These are phyloP conservation scores for Pantherophis alleghaniensis DNA, from an alignment of 2,797 vertebrate species.

Conservation along the genomic window DNA sequence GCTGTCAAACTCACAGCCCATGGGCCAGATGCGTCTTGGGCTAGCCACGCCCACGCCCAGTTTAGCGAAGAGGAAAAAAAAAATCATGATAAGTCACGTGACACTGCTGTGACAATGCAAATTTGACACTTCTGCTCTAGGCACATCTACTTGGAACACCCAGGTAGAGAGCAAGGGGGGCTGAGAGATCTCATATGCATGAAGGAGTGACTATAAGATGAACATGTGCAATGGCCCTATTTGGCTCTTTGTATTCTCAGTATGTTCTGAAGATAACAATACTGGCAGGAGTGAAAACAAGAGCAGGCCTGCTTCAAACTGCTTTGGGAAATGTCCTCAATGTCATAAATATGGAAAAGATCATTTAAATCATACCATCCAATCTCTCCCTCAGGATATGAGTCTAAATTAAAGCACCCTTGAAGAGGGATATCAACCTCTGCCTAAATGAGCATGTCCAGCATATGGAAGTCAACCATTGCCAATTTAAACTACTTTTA, in stretches of 20 bases:
- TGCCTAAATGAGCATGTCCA: neutral
- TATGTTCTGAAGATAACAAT: neutral
- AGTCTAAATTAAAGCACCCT: neutral
- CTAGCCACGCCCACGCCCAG: no score
- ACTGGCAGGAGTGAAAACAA: neutral
- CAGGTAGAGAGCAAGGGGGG: neutral
- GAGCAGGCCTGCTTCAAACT: neutral
- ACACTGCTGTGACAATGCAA: no score
- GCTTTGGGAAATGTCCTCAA: neutral
- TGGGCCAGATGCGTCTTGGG: no score
- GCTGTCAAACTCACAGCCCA: no score
- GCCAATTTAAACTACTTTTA: no score
- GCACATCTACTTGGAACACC: neutral
- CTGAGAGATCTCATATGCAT: neutral
- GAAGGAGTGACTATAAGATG: neutral
- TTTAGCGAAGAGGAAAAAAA: no score
- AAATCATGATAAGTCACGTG: rapidly evolving
- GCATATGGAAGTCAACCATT: neutral
- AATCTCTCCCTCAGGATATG: neutral
- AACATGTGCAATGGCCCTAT: neutral
- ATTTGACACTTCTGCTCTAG: neutral
- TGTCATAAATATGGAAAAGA: neutral
- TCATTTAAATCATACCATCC: neutral
- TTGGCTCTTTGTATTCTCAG: neutral
- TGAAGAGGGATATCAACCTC: neutral